Base-by-base conservation (phyloP, 1,140 invertebrate genomes). In the Yoshiicerus persimilis region DNA sequence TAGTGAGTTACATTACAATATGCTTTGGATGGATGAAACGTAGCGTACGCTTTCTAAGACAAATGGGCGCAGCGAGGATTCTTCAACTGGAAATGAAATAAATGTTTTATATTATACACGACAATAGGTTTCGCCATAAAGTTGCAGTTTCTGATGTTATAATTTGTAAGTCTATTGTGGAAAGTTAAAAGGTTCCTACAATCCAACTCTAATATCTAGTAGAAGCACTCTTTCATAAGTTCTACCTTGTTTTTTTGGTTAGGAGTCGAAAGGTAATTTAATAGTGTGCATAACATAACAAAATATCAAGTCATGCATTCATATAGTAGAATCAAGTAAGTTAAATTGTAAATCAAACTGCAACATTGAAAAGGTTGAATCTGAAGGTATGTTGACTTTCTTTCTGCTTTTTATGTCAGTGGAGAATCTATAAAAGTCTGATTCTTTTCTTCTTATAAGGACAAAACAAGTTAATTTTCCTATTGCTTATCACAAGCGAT, bases 51-150 rank as follows among this genome's bases (percentile, higher is more conserved):
- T 80, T 13, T 56, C 23, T 47, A 84, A 84, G 83, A 84, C 83
- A 84, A 84, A 84, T 84, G 83, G 83, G 83, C 83, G 38, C 83
- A 47, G 83, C 41, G 38, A 84, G 83, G 30, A 84, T 62, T 84
- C 83, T 47, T 84, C 83, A 56, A 56, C 38, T 47, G 38, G 83
- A 84, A 84, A 84, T 84, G 83, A 84, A 84, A 84, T 84, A 38
- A 84, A 84, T 84, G 83, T 80, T 34, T 80, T 13, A 30, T 36
- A n/a, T 66, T 70, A 30, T 70, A 70, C 25, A 70, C 25, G 30
- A 70, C 66, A 70, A 70, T 27, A 16, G 30, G 2, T 70, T 32
- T 70, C 10, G 25, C 27, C 11, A 32, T 27, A 16, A 70, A 80
- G 34, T 38, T 80, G 64, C 75, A 80, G 34, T 80, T 80, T 80